Conservation (phyloP, 2,888 invertebrate species). For the Cerceris ruficornis region DNA sequence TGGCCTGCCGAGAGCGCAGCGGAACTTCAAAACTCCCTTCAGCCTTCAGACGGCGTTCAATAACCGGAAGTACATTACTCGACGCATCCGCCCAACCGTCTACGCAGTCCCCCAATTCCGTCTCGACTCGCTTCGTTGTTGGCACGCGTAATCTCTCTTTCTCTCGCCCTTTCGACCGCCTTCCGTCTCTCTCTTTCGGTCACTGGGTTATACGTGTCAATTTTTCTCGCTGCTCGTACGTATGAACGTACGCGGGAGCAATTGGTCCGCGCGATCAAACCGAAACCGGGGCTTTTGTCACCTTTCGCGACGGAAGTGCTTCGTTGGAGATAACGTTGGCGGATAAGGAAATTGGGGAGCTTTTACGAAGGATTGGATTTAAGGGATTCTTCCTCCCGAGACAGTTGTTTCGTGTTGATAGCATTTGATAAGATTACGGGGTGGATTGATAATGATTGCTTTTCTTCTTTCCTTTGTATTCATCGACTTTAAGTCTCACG, state of each 20-base stretch:
- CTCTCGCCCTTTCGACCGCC: conserved; percentile 12
- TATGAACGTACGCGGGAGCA: not conserved
- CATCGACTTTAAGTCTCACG: no score
- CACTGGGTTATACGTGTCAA: conserved; percentile 51
- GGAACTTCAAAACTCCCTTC: conserved; percentile 62
- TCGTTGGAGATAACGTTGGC: no score
- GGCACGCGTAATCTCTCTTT: conserved; percentile 42
- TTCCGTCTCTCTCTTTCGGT: conserved; percentile 33
- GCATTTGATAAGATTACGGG: no score
- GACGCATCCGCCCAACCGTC: conserved; percentile 80
- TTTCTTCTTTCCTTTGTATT: no score
- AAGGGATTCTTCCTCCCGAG: no score
- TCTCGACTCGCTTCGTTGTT: conserved; percentile 69
- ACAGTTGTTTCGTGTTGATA: no score
- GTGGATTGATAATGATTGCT: no score
- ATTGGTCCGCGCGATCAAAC: no score
- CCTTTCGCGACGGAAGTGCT: no score
- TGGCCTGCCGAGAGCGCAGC: conserved; percentile 38
- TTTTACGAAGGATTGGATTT: no score
- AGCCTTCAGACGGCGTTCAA: conserved; percentile 77
- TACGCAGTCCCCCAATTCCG: conserved; percentile 77
- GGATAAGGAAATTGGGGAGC: no score
- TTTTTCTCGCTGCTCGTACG: not conserved
- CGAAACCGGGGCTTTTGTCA: no score
- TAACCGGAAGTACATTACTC: conserved; percentile 80